Percentiles rank a stretch among this genome's conserved stretches.
phyloP scores from a whole-genome alignment of 2,797 vertebrate species.

The Falco cherrug region DNA sequence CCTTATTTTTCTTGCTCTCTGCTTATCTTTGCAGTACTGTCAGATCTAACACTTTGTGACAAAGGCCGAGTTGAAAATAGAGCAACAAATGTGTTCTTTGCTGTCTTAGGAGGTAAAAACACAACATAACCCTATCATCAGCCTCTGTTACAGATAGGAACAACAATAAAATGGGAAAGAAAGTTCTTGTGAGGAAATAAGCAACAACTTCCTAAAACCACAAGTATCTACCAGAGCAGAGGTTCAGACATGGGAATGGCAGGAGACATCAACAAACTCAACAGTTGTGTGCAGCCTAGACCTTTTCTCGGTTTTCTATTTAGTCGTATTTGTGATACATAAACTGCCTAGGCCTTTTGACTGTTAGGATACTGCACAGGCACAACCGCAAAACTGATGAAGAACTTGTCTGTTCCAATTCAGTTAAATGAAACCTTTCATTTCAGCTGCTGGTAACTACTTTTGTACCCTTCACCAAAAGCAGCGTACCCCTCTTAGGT shows the following conservation, averaged over 20 bases:
- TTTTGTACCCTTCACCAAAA: background rate
- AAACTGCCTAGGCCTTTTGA: background rate
- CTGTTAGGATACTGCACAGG: background rate
- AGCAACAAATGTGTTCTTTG: background rate
- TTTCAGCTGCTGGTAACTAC: background rate
- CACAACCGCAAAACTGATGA: background rate
- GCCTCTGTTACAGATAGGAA: background rate
- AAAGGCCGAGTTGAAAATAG: background rate
- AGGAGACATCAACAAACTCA: background rate
- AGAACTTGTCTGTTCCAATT: no score
- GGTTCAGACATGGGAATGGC: accelerated
- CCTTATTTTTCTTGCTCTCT: background rate
- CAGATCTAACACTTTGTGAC: background rate
- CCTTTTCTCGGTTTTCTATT: background rate
- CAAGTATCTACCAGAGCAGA: background rate
- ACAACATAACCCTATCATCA: background rate
- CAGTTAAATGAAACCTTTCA: background rate
- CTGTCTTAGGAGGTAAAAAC: background rate
- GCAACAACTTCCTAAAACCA: background rate
- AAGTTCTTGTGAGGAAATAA: background rate
- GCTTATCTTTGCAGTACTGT: background rate
- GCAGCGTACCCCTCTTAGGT: accelerated
- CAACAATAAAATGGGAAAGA: background rate
- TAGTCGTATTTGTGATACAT: accelerated
- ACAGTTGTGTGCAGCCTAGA: background rate